Evolutionary conservation across 2,888 invertebrate genomes (phyloP).

Genomic region (Cinara cedri): DNA sequence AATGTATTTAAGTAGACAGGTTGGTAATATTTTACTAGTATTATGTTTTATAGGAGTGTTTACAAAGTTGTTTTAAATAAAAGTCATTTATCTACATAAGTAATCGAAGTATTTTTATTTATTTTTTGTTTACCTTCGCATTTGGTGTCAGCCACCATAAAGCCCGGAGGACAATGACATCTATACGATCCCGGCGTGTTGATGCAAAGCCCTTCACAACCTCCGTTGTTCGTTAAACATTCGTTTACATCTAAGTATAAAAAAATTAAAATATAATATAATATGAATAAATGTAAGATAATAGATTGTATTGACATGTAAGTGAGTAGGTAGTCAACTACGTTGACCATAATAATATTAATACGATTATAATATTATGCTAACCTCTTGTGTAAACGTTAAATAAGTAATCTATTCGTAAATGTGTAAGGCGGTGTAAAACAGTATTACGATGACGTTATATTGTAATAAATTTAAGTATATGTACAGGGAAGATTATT

Average conservation of each 20-base stretch:
- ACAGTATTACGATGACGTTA: too few species aligned
- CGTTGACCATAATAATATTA: too few species aligned
- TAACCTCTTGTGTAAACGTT: not conserved
- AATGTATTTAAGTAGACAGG: too few species aligned
- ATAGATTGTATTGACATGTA: not conserved
- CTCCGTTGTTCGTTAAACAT: slow-evolving; percentile 66
- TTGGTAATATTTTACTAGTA: too few species aligned
- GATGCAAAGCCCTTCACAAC: slow-evolving; percentile 67
- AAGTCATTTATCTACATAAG: too few species aligned
- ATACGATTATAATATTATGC: too few species aligned
- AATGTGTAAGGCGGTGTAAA: slow-evolving; percentile 1
- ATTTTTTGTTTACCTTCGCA: slow-evolving; percentile 65
- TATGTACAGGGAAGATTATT: too few species aligned
- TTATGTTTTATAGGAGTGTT: too few species aligned
- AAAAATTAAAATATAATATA: slow-evolving; percentile 15
- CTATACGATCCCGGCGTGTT: slow-evolving; percentile 68
- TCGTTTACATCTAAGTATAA: slow-evolving; percentile 67
- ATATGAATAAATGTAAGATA: slow-evolving; percentile 6
- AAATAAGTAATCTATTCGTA: slow-evolving; percentile 20
- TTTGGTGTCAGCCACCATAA: slow-evolving; percentile 65
- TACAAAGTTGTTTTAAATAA: too few species aligned
- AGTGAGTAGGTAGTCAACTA: too few species aligned
- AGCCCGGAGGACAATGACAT: slow-evolving; percentile 67
- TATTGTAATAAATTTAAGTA: too few species aligned
- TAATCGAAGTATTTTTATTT: not conserved